Percentiles rank a stretch among this genome's conserved stretches.
phyloP scores from a whole-genome alignment of 2,113 vertebrate species.

The Nyctibius bracteatus region DNA sequence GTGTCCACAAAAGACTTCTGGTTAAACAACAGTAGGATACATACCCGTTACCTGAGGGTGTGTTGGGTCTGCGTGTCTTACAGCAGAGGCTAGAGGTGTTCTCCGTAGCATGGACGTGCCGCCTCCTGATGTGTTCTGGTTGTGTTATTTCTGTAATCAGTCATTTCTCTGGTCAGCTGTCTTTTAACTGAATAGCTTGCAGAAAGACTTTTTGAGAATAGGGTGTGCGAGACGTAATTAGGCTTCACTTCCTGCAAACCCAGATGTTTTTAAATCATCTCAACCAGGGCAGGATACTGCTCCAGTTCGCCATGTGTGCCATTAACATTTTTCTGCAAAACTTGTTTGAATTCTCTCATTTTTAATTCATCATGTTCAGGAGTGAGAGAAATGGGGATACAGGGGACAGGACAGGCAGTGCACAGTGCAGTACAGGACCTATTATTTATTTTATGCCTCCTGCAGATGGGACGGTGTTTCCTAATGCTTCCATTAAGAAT shows the following conservation, averaged over 20 bases:
- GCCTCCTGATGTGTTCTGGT: neutral
- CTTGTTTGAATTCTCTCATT: neutral
- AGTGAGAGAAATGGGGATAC: neutral
- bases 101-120: rapidly evolving
- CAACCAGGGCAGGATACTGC: neutral
- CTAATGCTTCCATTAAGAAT: neutral
- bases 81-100: neutral
- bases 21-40: neutral
- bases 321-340: neutral
- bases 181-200: neutral
- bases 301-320: neutral
- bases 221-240: rapidly evolving
- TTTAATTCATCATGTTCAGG: neutral
- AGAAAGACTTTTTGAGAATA: neutral
- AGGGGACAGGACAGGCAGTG: too few relatives aligned
- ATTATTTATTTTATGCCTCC: neutral
- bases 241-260: neutral
- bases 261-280: neutral
- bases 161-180: neutral
- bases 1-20: neutral
- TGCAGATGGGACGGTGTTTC: rapidly evolving
- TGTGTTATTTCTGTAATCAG: neutral
- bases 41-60: rapidly evolving
- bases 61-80: neutral
- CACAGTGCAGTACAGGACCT: rapidly evolving